Conservation (phyloP, 2,888 invertebrate genomes). For the Alcis repandata region DNA sequence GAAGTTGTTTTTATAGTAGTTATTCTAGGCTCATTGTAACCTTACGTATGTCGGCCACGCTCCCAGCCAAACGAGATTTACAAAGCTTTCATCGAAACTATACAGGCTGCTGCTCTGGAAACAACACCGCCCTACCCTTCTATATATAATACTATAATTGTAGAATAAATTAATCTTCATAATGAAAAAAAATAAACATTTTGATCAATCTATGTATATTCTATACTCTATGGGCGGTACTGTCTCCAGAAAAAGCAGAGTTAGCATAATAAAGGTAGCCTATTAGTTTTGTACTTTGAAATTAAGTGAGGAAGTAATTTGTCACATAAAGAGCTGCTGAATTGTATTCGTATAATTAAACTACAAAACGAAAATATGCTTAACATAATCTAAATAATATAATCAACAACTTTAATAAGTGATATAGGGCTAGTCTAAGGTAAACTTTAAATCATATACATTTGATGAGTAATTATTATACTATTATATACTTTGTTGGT, state of each 20-base stretch:
- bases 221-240: conserved; percentile 66
- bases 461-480: conserved; percentile 30
- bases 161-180: conserved; percentile 77
- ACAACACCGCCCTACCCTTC: conserved; percentile 64
- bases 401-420: conserved; percentile 74
- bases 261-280: conserved; percentile 69
- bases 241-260: conserved; percentile 63
- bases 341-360: conserved; percentile 73
- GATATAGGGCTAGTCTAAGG: conserved; percentile 52
- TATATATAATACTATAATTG: conserved; percentile 67
- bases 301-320: conserved; percentile 72
- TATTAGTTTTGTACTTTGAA: conserved; percentile 83
- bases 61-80: conserved; percentile 22
- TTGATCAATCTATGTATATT: conserved; percentile 69
- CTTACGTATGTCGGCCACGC: conserved; percentile 36
- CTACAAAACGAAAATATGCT: conserved; percentile 68
- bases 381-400: conserved; percentile 66
- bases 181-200: conserved; percentile 73
- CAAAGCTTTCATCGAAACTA: conserved; percentile 40
- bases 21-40: too few species aligned
- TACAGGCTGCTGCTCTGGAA: conserved; percentile 54
- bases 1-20: too few species aligned
- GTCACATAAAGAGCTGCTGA: conserved; percentile 75
- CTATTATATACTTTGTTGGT: conserved; percentile 26
- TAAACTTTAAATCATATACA: conserved; percentile 53